Evolutionary conservation across 2,113 vertebrate species (phyloP).

Genomic region (Corydoras sp.): DNA sequence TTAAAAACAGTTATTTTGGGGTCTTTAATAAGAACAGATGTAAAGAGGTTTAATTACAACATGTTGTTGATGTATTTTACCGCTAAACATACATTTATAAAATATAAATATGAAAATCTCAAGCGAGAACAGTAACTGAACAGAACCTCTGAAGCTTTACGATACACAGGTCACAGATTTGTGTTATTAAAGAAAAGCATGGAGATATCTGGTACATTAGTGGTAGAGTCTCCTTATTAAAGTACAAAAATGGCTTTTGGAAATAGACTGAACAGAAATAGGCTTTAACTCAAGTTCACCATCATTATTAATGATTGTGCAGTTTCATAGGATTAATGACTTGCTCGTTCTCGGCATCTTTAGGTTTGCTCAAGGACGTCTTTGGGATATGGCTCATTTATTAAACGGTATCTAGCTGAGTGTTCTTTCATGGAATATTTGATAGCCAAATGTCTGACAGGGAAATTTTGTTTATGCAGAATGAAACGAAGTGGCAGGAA

Average conservation of each 20-base stretch:
- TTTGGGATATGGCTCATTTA: not conserved
- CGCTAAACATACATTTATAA: conserved; percentile 46
- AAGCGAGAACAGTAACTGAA: not conserved
- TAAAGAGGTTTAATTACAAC: not conserved
- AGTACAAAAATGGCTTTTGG: not conserved
- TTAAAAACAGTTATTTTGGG: not conserved
- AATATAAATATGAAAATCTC: conserved; percentile 54
- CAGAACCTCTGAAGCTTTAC: not conserved
- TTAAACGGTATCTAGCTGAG: not conserved
- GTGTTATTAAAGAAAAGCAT: conserved; percentile 14
- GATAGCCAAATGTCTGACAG: not conserved
- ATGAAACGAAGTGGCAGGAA: not conserved
- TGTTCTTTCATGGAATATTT: not conserved
- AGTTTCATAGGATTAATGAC: not conserved
- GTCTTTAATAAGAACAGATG: conserved; percentile 1
- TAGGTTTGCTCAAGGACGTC: too few relatives aligned
- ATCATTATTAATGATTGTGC: not conserved
- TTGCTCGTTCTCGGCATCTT: not conserved
- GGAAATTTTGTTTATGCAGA: not conserved
- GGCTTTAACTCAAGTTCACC: conserved; percentile 16
- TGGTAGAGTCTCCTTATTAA: not conserved
- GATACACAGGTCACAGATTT: not conserved
- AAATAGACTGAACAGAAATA: not conserved
- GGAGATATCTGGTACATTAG: not conserved
- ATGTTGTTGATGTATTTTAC: conserved; percentile 20